phyloP scores from a whole-genome alignment of 2,113 vertebrate species.

The Neolamprologus falcicula region DNA sequence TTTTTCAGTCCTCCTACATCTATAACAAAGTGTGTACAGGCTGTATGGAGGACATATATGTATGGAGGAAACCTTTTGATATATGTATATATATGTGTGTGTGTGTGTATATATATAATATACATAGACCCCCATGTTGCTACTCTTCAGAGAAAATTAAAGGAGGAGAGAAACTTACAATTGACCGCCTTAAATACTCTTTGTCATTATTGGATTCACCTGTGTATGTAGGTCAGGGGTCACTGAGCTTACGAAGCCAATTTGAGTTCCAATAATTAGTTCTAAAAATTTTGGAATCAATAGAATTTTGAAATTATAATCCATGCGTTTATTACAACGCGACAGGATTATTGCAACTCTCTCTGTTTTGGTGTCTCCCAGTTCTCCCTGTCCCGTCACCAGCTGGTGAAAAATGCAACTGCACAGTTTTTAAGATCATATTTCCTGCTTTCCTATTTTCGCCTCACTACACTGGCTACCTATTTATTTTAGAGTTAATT shows the following conservation, averaged over 20 bases:
- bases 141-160: no score
- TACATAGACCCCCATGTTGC: no score
- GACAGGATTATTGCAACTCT: not conserved
- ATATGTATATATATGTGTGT: rapidly evolving
- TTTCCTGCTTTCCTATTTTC: not conserved
- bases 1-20: not conserved
- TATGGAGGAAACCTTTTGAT: no score
- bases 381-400: not conserved
- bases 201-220: no score
- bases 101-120: rapidly evolving
- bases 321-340: not conserved
- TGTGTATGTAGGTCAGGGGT: no score
- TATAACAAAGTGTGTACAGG: no score
- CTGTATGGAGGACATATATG: no score
- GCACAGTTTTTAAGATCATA: not conserved
- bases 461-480: not conserved
- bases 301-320: not conserved
- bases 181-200: no score
- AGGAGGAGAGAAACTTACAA: no score
- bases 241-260: no score
- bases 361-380: not conserved
- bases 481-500: not conserved
- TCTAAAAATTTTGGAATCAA: not conserved
- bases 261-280: no score
- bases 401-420: not conserved